Percentiles rank a stretch among this genome's conserved stretches.
phyloP scores from a whole-genome alignment of 2,113 vertebrate genomes.

The Menura novaehollandiae region DNA sequence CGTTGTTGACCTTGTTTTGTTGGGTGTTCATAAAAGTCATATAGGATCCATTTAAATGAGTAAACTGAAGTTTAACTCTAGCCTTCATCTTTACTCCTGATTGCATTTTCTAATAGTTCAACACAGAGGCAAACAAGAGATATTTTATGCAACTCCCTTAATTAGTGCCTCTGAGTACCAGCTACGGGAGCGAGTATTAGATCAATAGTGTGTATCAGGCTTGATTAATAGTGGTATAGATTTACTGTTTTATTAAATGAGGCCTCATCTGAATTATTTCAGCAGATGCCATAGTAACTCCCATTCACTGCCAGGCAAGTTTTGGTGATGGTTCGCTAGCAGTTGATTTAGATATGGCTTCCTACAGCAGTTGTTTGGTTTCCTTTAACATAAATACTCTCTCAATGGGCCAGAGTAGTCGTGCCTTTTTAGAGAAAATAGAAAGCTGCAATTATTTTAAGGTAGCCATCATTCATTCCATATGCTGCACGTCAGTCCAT shows the following conservation, averaged over 20 bases:
- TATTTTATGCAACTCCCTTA: background rate
- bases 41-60: background rate
- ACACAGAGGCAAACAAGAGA: background rate
- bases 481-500: background rate
- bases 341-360: background rate
- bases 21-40: background rate
- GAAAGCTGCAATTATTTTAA: background rate
- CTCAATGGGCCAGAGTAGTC: background rate
- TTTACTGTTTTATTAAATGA: slow-evolving; percentile 41
- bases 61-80: background rate
- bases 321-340: background rate
- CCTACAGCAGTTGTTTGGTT: background rate
- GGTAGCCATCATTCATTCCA: background rate
- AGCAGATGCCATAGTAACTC: background rate
- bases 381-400: background rate
- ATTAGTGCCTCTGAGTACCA: slow-evolving; percentile 9
- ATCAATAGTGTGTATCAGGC: background rate
- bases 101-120: background rate
- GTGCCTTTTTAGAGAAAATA: background rate
- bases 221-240: slow-evolving; percentile 20
- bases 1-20: background rate
- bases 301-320: background rate
- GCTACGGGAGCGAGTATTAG: background rate
- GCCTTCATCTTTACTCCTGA: background rate
- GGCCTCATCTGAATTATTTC: slow-evolving; percentile 7